Evolutionary conservation across 2,113 vertebrate species (phyloP).

Genomic region (Microtus ochrogaster): DNA sequence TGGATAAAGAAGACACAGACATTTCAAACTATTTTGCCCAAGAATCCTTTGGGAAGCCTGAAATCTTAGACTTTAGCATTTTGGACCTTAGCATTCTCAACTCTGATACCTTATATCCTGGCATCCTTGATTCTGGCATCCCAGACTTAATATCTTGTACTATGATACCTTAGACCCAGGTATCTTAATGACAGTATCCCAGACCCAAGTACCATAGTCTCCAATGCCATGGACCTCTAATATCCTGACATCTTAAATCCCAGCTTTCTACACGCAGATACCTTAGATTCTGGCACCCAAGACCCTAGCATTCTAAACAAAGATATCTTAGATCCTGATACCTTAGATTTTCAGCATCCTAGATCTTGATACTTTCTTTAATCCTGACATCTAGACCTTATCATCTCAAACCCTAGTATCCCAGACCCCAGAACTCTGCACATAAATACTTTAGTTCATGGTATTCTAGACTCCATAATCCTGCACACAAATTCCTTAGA

Average conservation of each 20-base stretch:
- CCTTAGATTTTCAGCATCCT: background rate
- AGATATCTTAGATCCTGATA: background rate
- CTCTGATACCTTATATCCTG: background rate
- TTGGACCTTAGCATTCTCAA: background rate
- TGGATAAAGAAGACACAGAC: background rate
- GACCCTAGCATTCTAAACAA: background rate
- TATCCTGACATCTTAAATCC: background rate
- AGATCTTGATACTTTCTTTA: background rate
- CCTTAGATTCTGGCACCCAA: background rate
- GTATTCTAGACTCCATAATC: background rate
- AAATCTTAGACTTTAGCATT: background rate
- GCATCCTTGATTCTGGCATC: background rate
- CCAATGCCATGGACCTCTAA: background rate
- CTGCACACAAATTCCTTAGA: background rate
- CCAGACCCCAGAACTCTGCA: background rate
- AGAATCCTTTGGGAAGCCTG: background rate
- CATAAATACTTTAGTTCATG: background rate
- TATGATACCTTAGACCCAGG: background rate
- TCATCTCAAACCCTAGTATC: background rate
- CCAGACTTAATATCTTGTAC: background rate
- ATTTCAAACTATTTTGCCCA: background rate
- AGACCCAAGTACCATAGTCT: background rate
- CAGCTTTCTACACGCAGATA: background rate
- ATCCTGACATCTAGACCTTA: background rate
- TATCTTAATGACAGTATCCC: background rate